A percentile compares a stretch with the other conserved stretches of the same genome.
These are phyloP conservation scores for Lepidurus apus DNA, from an alignment of 1,140 invertebrate species.

Conservation along the genomic window DNA sequence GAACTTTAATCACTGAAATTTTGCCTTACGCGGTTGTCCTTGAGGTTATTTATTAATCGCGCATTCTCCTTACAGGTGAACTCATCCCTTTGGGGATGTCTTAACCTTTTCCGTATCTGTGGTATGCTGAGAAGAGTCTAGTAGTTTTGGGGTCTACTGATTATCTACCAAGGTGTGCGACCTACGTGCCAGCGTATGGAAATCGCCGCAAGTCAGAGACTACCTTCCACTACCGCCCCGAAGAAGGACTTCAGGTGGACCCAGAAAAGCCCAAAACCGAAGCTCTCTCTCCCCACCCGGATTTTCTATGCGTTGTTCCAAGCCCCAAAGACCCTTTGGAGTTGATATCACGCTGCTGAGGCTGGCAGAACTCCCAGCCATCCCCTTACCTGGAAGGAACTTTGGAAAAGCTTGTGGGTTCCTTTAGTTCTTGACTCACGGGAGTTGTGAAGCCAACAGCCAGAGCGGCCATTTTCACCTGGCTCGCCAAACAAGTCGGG, in stretches of 20 bases:
- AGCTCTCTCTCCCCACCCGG: background rate
- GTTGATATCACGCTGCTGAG: background rate
- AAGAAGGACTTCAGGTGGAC: background rate
- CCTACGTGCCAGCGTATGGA: constrained; percentile 6
- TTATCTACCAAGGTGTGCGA: constrained; percentile 2
- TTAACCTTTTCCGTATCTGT: constrained; percentile 9
- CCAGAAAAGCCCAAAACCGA: background rate
- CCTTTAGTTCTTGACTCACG: background rate
- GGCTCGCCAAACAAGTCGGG: constrained; percentile 12
- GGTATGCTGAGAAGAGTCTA: background rate
- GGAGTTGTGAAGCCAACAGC: background rate
- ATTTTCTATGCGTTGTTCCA: background rate
- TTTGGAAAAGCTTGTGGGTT: background rate
- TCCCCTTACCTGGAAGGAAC: background rate
- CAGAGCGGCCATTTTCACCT: constrained; percentile 1
- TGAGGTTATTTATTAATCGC: background rate
- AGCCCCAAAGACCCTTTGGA: background rate
- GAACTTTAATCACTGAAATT: too few relatives aligned
- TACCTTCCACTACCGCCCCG: background rate
- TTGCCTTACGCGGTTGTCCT: background rate
- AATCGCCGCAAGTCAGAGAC: constrained; percentile 21
- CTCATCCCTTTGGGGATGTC: background rate
- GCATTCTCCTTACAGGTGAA: background rate
- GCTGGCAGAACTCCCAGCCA: constrained; percentile 4
- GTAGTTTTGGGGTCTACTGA: background rate